Conservation (phyloP, 2,113 vertebrate genomes). For the Mungos mungo region DNA sequence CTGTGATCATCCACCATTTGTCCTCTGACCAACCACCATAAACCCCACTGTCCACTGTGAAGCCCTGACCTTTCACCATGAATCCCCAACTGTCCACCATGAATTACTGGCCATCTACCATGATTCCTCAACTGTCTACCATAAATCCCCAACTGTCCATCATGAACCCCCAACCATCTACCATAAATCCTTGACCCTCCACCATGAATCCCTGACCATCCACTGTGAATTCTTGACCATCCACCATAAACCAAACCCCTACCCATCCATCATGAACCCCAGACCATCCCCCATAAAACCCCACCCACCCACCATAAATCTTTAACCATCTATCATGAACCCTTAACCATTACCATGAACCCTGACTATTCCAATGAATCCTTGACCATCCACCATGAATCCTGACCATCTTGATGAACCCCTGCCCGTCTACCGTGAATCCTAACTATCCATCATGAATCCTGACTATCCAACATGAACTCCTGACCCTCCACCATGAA, state of each 20-base stretch:
- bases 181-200: no score
- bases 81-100: no score
- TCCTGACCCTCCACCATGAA: no score
- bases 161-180: no score
- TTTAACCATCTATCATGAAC: no score
- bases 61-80: neutral
- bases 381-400: fast-evolving
- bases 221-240: fast-evolving
- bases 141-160: neutral
- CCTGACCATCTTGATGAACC: neutral
- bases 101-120: fast-evolving
- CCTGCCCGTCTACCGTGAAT: neutral
- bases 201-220: neutral
- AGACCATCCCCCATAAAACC: neutral
- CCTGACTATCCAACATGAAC: neutral
- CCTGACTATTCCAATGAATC: neutral
- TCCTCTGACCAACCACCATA: no score
- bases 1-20: neutral
- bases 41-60: neutral
- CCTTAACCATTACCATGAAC: no score
- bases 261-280: fast-evolving
- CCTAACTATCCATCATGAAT: no score
- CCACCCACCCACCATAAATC: neutral
- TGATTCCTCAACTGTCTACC: neutral
- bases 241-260: no score